phyloP scores from a whole-genome alignment of 1,140 invertebrate genomes.

The Homarus americanus region DNA sequence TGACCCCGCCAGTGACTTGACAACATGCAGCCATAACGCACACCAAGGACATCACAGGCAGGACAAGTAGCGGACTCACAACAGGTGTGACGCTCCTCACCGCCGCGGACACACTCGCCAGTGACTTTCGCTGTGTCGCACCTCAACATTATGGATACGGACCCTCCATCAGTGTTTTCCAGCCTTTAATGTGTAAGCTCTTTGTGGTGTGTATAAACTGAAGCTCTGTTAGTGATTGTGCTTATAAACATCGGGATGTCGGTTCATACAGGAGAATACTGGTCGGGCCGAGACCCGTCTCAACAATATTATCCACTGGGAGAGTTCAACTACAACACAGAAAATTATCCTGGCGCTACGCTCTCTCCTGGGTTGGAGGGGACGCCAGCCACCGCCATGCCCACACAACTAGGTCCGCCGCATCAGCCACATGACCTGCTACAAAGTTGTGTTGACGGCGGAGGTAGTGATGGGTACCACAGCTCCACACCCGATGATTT shows the following conservation, averaged over 20 bases:
- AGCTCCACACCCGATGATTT: constrained; percentile 60
- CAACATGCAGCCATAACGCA: constrained; percentile 46
- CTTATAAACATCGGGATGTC: constrained; percentile 28
- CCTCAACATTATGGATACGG: constrained; percentile 32
- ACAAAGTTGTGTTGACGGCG: constrained; percentile 44
- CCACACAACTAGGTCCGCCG: background rate
- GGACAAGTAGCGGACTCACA: background rate
- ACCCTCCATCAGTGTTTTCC: background rate
- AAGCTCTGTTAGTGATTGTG: background rate
- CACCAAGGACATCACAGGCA: constrained; percentile 29
- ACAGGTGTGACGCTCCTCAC: background rate
- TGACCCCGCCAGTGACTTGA: constrained; percentile 56
- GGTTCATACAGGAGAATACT: constrained; percentile 44
- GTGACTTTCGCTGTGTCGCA: background rate
- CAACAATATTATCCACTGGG: constrained; percentile 41
- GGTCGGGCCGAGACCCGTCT: constrained; percentile 30
- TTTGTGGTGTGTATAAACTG: background rate
- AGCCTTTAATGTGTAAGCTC: background rate
- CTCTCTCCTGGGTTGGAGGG: constrained; percentile 34
- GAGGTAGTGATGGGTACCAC: constrained; percentile 55
- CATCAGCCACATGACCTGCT: constrained; percentile 30
- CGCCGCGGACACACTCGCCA: background rate
- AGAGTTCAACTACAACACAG: constrained; percentile 53
- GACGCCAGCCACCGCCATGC: background rate
- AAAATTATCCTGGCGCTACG: constrained; percentile 17